Base-by-base conservation (phyloP, 2,113 vertebrate genomes). In the Todiramphus saurophagus region DNA sequence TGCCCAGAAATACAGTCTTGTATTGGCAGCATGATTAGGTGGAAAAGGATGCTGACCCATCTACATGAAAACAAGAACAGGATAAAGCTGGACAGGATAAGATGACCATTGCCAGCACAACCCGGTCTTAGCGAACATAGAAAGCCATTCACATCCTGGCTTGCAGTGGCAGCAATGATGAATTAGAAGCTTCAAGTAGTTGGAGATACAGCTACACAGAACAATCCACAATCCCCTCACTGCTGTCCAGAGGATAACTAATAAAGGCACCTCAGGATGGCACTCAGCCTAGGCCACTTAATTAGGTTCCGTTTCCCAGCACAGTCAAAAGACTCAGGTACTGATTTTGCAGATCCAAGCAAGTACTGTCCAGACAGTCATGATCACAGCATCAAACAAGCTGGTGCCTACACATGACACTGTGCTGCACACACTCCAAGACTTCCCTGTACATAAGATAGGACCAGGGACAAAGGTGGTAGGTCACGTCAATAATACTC, bases 391-490 rank as follows among this genome's bases (percentile, higher is more conserved):
- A 60, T 7, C 67, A 66, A 66, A 35, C 35, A 58, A 68, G n/a
- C 16, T 33, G 25, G 7, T 44, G 28, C 25, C 67, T 63, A 70
- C 2, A 1, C 2, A 2, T 0, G 11, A 51, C 28, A 56, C 33
- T 46, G 64, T 0, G 4, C 12, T 74, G 48, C 72, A 48, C 37
- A n/a, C 10, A 8, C 16, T 31, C 50, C 66, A 64, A 31, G 46
- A 24, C 10, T 50, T 3, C 7, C 21, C 30, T 41, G 17, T 13
- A 68, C 0, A 33, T 30, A 39, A 69, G 43, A 73, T 16, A 48
- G 2, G 70, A n/a, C 2, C 7, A 63, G 27, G 8, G 3, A 56
- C 37, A 68, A 51, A 83, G 21, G 5, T 28, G 12, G 44, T 3
- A 46, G 17, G 17, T 46, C 28, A 39, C 6, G 0, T 24, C 70